Base-by-base conservation (phyloP, 2,888 invertebrate species). In the Volucella bombylans region DNA sequence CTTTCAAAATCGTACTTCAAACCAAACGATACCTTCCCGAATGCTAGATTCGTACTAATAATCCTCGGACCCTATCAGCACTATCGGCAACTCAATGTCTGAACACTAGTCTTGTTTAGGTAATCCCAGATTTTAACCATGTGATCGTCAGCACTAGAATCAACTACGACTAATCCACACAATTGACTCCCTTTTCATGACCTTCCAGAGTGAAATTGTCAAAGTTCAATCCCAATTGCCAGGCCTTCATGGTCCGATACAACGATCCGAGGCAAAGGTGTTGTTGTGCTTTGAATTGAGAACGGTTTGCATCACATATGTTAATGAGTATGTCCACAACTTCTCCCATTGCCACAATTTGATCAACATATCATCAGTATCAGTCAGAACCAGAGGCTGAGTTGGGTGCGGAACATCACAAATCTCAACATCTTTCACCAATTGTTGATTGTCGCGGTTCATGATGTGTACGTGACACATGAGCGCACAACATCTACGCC, bases 241-340 rank as follows among this genome's bases (percentile, higher is more conserved):
- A 99, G 1, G 99, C 96, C 94, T 99, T 99, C 31, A 99, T 95
- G 0, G 98, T 99, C 87, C 98, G 95, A 92, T 99, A 99, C 50
- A 99, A 93, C 50, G 99, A 99, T 99, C 99, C 89, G 98, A 98
- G 12, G 99, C 99, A 92, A 99, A 99, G 47, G 99, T 99, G 92
- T 99, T 99, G 92, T 99, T 99, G 91, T 99, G 99, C 92, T 99
- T 99, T 0, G 99, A 99, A 92, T 99, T 99, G 89, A 99, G 97
- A 0, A 98, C 99, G 88, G 99, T 96, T 92, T 99, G 99, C 99
- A 99, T 99, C 1, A 99, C 98, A 90, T 23, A 23, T 2, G 18
- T 23, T 99, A 99, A 92, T 99, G 99, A 0, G 98, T 97, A 93
- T 99, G 99, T 0, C 99, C 99, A 99, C 89, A 97, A 95, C 90